Evolutionary conservation across 2,888 invertebrate genomes (phyloP), one percentile per base, ranked within the genome.

Genomic region (Tachystola acroxantha): DNA sequence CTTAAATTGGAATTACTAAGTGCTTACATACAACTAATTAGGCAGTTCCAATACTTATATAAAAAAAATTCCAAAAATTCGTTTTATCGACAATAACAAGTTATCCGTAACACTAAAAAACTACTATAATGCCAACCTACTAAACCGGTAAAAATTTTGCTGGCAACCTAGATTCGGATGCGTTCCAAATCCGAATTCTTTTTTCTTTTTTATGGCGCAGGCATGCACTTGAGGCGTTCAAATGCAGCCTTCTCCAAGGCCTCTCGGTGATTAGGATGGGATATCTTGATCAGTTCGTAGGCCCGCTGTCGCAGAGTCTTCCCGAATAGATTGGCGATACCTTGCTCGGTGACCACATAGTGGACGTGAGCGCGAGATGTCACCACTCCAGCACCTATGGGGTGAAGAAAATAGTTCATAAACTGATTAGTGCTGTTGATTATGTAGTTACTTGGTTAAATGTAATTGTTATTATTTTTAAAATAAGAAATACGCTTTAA

Each of bases 281-380:
- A 92, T 24, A 98, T 91, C 46, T 93, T 89, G 62, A 98, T 97
- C 3, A 98, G 89, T 42, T 92, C 96, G 73, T 96, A 91, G 2
- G 97, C 97, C 35, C 98, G 88, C 71, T 98, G 97, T 1, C 97
- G 88, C 34, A 97, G 88, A 10, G 92, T 93, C 77, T 95, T 96
- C 26, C 98, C 98, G 73, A 97, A 97, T 32, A 98, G 82, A 39
- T 92, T 88, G 0, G 97, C 97, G 49, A 97, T 93, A 10, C 98
- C 98, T 50, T 94, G 90, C 69, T 98, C 98, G 0, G 98, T 98
- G 0, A 97, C 97, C 2, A 98, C 90, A 71, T 97, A 98, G 70
- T 97, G 95, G 0, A 95, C 95, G 71, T 98, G 97, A 0, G 96
- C 96, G 46, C 97, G 90, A 0, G 94, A 92, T 0, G 97, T 96